Conservation (phyloP, 2,113 vertebrate genomes). For the Sturnira hondurensis region DNA sequence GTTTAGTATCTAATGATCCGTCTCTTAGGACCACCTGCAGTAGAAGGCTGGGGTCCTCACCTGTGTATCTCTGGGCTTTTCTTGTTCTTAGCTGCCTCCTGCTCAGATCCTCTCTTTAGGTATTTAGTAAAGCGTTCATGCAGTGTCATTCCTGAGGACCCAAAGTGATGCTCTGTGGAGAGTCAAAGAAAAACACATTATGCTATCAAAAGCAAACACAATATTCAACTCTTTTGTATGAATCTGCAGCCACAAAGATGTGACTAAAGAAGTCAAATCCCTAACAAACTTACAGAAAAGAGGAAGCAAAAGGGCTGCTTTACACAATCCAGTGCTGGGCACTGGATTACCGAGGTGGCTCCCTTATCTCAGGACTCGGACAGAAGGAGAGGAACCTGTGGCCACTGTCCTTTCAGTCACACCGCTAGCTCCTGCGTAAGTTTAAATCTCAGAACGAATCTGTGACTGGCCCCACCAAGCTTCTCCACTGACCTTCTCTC, state of each 20-base stretch:
- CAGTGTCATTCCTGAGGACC: slow-evolving; percentile 92
- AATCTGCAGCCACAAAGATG: neutral
- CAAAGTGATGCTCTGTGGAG: slow-evolving; percentile 93
- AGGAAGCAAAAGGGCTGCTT: neutral
- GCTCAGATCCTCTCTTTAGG: slow-evolving; percentile 94
- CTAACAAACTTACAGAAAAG: neutral
- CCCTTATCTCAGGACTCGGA: neutral
- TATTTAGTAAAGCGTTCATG: slow-evolving; percentile 98
- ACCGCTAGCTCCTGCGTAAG: neutral
- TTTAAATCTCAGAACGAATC: slow-evolving; percentile 5
- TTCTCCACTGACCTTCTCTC: neutral
- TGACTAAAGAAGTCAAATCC: neutral
- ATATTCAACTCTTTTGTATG: neutral
- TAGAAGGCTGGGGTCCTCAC: slow-evolving; percentile 77
- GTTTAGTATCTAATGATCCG: neutral
- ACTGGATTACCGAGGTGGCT: neutral
- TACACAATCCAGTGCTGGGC: neutral
- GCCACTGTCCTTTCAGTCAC: neutral
- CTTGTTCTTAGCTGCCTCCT: slow-evolving; percentile 93
- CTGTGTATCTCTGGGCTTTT: slow-evolving; percentile 99
- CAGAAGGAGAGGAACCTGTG: neutral
- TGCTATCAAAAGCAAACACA: neutral
- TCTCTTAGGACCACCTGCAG: neutral
- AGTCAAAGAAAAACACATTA: slow-evolving; percentile 49
- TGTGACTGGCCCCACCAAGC: neutral